phyloP scores from a whole-genome alignment of 1,140 invertebrate genomes.

The Cydia pomonella region DNA sequence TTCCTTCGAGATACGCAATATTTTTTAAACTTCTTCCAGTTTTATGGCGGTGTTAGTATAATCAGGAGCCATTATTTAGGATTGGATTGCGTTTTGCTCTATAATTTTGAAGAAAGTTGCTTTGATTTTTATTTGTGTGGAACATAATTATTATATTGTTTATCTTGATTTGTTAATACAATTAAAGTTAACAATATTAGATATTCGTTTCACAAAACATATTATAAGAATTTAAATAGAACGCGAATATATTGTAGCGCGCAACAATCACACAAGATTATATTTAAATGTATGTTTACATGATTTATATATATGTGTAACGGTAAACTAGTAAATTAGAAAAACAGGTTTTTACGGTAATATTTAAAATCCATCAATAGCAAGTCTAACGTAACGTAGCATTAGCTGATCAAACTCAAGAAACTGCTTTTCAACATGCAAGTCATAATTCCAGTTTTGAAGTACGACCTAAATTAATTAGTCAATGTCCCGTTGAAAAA shows the following conservation, averaged over 20 bases:
- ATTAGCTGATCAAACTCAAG: not conserved
- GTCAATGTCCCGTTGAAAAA: not conserved
- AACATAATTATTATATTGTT: not conserved
- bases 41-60: constrained; percentile 32
- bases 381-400: not conserved
- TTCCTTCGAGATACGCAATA: constrained; percentile 21
- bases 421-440: not conserved
- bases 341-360: too few relatives aligned
- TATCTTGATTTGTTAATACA: not conserved
- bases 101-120: constrained; percentile 10
- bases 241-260: too few relatives aligned
- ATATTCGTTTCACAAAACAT: too few relatives aligned
- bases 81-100: constrained; percentile 19
- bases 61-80: constrained; percentile 30
- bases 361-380: too few relatives aligned
- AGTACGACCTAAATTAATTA: not conserved
- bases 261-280: too few relatives aligned
- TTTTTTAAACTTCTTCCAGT: constrained; percentile 27
- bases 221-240: too few relatives aligned
- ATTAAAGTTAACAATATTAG: not conserved
- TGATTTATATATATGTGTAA: too few relatives aligned
- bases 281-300: too few relatives aligned
- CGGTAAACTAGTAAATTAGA: too few relatives aligned
- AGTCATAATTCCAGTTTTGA: not conserved
- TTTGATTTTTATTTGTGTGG: not conserved